Evolutionary conservation across 2,113 vertebrate genomes (phyloP).

Genomic region (Thomomys bottae): DNA sequence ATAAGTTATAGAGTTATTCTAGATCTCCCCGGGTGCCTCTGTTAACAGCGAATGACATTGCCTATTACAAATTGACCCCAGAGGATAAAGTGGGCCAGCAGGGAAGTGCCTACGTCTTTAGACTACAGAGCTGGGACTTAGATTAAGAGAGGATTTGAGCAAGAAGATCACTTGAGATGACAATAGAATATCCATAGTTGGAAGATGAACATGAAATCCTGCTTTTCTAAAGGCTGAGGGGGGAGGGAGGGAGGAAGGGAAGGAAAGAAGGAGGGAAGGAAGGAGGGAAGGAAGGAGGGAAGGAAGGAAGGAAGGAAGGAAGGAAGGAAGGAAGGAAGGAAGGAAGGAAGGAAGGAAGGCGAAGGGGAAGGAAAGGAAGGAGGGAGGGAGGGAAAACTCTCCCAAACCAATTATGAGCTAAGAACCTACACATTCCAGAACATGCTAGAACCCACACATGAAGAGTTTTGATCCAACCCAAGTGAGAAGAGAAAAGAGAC

Average conservation of each 20-base stretch:
- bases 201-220: not conserved
- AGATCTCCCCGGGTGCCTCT: not conserved
- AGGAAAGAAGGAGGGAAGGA: too few species aligned
- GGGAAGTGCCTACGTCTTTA: not conserved
- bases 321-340: too few species aligned
- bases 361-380: too few species aligned
- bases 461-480: not conserved
- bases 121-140: not conserved
- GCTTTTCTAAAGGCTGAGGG: not conserved
- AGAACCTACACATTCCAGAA: not conserved
- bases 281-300: too few species aligned
- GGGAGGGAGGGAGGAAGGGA: too few species aligned
- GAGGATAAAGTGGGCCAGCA: not conserved
- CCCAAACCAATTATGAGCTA: not conserved
- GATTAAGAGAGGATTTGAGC: not conserved
- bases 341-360: too few species aligned
- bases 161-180: not conserved
- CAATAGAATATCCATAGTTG: accelerated
- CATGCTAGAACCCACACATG: accelerated
- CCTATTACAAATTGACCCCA: too few species aligned
- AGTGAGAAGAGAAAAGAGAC: not conserved
- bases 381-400: too few species aligned
- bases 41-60: accelerated
- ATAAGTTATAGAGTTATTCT: accelerated
- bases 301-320: too few species aligned